phyloP scores from a whole-genome alignment of 2,113 vertebrate genomes.

The Cyprinodon brontotheroides region DNA sequence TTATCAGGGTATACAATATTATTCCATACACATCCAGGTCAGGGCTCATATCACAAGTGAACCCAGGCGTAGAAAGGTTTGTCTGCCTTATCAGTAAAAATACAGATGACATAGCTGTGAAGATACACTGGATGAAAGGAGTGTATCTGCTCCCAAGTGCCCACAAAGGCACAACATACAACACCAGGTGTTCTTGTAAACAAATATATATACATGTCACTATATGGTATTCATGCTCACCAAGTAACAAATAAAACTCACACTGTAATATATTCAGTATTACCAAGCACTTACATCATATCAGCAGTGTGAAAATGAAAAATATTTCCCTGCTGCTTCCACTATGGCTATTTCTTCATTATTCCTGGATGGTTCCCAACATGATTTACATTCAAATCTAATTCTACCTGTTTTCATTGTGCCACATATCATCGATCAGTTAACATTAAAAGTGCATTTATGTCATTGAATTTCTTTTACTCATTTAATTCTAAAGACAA shows the following conservation, averaged over 20 bases:
- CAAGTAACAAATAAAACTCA: neutral
- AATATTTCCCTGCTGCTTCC: neutral
- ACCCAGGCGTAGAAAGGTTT: constrained; percentile 16
- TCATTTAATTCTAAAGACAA: neutral
- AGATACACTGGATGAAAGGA: constrained; percentile 41
- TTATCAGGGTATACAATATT: constrained; percentile 28
- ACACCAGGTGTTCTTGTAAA: constrained; percentile 2
- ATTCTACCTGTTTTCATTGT: neutral
- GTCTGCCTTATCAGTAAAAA: constrained; percentile 46
- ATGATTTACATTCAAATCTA: neutral
- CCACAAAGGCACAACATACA: constrained; percentile 10
- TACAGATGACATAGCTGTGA: constrained; percentile 22
- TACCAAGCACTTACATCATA: neutral
- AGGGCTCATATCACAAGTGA: constrained; percentile 32
- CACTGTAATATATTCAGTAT: neutral
- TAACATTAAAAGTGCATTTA: neutral
- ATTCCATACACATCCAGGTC: constrained; percentile 20
- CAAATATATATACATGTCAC: neutral
- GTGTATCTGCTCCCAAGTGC: constrained; percentile 18
- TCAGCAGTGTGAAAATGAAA: neutral
- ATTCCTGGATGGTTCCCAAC: neutral
- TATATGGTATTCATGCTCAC: neutral
- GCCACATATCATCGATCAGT: neutral
- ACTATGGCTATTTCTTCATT: neutral
- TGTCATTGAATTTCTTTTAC: neutral